Conservation (phyloP, 1,140 invertebrate species). For the Tenebrio molitor region DNA sequence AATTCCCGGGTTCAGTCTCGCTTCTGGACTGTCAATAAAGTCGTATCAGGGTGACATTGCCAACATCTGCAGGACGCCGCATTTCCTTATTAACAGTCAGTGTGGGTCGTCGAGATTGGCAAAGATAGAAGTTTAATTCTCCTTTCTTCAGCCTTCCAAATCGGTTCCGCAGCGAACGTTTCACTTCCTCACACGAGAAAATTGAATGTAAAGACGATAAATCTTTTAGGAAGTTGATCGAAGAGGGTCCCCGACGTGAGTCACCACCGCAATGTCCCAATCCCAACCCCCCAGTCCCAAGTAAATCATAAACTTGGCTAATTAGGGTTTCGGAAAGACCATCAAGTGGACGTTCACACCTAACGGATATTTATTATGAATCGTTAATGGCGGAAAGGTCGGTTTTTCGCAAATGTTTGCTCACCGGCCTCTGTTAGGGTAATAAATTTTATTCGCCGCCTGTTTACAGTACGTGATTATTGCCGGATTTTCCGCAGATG, state of each 20-base stretch:
- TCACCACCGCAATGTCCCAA: background rate
- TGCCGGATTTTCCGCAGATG: background rate
- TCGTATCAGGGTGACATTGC: too few species aligned
- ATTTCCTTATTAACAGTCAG: too few species aligned
- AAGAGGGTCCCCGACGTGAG: background rate
- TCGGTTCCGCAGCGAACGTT: too few species aligned
- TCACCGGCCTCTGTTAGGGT: background rate
- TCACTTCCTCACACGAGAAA: background rate
- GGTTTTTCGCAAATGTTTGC: constrained; percentile 18
- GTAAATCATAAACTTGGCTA: background rate
- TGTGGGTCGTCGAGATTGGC: too few species aligned
- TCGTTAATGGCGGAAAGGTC: background rate
- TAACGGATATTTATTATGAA: background rate
- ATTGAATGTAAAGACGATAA: constrained; percentile 2
- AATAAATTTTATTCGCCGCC: background rate
- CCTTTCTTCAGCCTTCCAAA: background rate
- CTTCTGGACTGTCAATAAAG: too few species aligned
- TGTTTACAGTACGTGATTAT: constrained; percentile 21
- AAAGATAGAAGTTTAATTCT: background rate
- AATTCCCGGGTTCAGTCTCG: too few species aligned
- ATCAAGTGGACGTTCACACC: background rate
- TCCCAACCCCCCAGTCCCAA: background rate
- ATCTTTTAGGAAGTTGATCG: background rate
- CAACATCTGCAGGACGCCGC: too few species aligned
- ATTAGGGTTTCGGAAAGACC: background rate